phyloP scores from a whole-genome alignment of 1,140 invertebrate genomes.

The Zaprionus ornatus region DNA sequence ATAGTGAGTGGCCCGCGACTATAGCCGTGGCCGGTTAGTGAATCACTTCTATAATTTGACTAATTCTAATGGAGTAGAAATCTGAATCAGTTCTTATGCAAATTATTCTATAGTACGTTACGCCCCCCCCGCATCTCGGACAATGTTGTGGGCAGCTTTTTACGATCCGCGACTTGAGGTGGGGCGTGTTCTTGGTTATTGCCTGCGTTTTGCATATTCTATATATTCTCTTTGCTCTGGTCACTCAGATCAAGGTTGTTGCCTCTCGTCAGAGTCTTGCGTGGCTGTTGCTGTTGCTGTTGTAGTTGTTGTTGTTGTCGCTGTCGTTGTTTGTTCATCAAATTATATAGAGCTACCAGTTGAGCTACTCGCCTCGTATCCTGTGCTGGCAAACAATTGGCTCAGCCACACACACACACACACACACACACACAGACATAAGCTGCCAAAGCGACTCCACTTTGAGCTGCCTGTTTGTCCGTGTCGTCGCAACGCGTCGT shows the following conservation, averaged over 20 bases:
- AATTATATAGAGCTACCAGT: constrained; percentile 74
- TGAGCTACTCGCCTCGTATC: constrained; percentile 29
- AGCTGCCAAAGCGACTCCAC: constrained; percentile 10
- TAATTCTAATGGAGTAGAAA: constrained; percentile 68
- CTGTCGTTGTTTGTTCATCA: constrained; percentile 77
- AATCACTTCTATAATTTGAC: constrained; percentile 74
- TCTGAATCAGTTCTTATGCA: constrained; percentile 72
- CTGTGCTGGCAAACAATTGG: constrained; percentile 42
- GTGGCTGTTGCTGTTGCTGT: constrained; percentile 5
- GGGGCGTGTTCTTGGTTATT: constrained; percentile 34
- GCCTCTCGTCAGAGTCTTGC: constrained; percentile 25
- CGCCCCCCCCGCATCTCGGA: constrained; percentile 25
- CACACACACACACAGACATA: neutral
- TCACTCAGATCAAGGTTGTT: constrained; percentile 45
- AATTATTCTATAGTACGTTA: constrained; percentile 58
- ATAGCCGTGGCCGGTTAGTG: constrained; percentile 5
- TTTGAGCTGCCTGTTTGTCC: constrained; percentile 47
- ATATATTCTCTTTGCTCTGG: constrained; percentile 2
- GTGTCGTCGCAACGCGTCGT: constrained; percentile 46
- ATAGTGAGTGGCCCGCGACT: constrained; percentile 19
- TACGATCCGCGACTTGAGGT: constrained; percentile 1
- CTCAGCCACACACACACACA: constrained; percentile 1
- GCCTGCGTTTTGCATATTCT: constrained; percentile 34
- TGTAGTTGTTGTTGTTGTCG: constrained; percentile 40
- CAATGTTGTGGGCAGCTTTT: constrained; percentile 56